Conservation (phyloP, 2,113 vertebrate genomes). For the Jacana jacana region DNA sequence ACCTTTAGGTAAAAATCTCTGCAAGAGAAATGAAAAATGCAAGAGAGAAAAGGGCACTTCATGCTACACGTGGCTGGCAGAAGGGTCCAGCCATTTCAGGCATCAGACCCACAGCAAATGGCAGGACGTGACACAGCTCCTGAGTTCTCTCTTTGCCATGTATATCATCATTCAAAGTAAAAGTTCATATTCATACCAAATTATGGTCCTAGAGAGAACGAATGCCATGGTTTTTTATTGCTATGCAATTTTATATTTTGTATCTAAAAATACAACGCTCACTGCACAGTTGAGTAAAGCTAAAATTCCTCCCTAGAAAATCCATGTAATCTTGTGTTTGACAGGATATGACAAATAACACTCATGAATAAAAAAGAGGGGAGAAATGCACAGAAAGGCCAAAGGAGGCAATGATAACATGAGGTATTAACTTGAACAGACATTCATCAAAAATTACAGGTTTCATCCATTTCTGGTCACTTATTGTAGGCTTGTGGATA, state of each 20-base stretch:
- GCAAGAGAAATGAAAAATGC: background rate
- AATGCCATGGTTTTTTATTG: background rate
- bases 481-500: background rate
- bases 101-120: background rate
- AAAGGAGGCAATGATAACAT: background rate
- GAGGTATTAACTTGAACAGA: background rate
- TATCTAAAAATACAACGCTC: background rate
- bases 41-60: background rate
- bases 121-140: background rate
- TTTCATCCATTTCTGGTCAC: background rate
- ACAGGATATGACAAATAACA: background rate
- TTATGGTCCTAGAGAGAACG: background rate
- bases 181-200: background rate
- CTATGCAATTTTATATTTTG: background rate
- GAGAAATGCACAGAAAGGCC: background rate
- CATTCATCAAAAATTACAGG: background rate
- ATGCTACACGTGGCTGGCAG: background rate
- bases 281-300: background rate
- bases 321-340: background rate
- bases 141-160: background rate
- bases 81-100: fast-evolving
- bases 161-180: background rate
- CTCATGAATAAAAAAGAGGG: background rate
- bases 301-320: constrained; percentile 7
- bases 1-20: background rate